phyloP scores from a whole-genome alignment of 2,797 vertebrate genomes.

The Poeciliopsis gracilis region DNA sequence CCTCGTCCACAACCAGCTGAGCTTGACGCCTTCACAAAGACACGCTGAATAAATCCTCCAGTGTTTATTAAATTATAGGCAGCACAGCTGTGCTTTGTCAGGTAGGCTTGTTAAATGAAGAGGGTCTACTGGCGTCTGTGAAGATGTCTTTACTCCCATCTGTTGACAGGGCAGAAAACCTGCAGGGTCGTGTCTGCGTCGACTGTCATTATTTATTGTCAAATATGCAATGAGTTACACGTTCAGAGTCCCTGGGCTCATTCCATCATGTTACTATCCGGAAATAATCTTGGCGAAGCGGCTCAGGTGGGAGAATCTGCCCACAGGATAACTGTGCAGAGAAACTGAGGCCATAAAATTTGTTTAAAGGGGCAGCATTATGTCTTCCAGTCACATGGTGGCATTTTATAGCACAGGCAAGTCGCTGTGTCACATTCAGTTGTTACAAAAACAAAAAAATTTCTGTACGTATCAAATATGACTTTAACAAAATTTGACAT shows the following conservation, averaged over 20 bases:
- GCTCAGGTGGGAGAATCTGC: background rate
- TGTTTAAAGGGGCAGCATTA: background rate
- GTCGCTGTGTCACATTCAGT: too few relatives aligned
- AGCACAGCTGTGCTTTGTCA: slow-evolving; percentile 60
- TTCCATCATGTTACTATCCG: background rate
- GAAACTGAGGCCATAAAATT: background rate
- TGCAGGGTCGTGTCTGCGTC: background rate
- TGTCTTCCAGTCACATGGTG: too few relatives aligned
- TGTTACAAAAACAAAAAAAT: too few relatives aligned
- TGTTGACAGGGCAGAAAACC: slow-evolving; percentile 25
- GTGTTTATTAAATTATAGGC: slow-evolving; percentile 34
- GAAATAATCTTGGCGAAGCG: background rate
- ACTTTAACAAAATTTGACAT: too few relatives aligned
- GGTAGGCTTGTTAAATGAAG: slow-evolving; percentile 47
- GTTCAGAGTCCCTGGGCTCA: background rate
- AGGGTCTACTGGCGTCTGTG: slow-evolving; percentile 33
- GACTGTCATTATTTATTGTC: background rate
- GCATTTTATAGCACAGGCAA: too few relatives aligned
- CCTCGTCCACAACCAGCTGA: slow-evolving; percentile 3
- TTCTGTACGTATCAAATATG: too few relatives aligned
- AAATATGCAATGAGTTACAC: background rate
- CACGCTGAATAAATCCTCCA: slow-evolving; percentile 24
- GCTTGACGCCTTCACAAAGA: slow-evolving; percentile 23
- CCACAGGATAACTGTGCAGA: background rate
- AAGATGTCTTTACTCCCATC: slow-evolving; percentile 43